Evolutionary conservation across 2,113 vertebrate species (phyloP).

Genomic region (Phyllostomus discolor): DNA sequence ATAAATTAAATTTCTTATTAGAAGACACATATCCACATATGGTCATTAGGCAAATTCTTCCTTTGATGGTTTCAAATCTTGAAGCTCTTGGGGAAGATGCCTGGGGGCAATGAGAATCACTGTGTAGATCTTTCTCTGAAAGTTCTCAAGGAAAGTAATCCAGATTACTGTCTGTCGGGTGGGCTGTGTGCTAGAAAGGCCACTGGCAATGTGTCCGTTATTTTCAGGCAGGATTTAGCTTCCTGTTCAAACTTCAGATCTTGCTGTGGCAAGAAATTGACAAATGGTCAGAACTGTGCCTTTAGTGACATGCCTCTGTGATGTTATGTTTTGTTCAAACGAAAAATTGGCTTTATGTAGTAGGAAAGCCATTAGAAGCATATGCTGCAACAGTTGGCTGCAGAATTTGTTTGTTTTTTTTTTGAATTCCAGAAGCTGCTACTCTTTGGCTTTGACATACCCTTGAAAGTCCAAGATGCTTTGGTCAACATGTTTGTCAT

Average conservation of each 20-base stretch:
- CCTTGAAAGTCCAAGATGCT: conserved; percentile 35
- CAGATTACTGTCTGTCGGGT: neutral
- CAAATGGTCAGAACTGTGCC: neutral
- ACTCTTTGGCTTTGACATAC: neutral
- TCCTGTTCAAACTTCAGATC: neutral
- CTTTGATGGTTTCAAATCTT: neutral
- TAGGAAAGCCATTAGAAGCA: conserved; percentile 48
- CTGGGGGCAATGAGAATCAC: neutral
- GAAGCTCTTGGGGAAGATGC: neutral
- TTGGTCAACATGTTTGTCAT: conserved; percentile 30
- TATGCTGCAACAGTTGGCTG: conserved; percentile 55
- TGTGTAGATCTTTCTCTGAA: neutral
- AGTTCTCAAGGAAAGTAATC: neutral
- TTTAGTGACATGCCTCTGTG: neutral
- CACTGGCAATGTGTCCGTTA: neutral
- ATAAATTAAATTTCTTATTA: neutral
- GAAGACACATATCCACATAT: neutral
- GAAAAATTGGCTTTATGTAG: neutral
- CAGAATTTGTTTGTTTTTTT: conserved; percentile 51
- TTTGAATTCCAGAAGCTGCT: conserved; percentile 29
- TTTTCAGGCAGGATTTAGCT: conserved; percentile 6
- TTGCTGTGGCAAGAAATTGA: conserved; percentile 34
- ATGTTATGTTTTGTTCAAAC: neutral
- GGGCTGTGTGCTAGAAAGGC: neutral
- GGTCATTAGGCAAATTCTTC: neutral